Evolutionary conservation across 1,140 invertebrate species (phyloP), one percentile per base, ranked within the genome.

Genomic region (Aporrectodea caliginosa): DNA sequence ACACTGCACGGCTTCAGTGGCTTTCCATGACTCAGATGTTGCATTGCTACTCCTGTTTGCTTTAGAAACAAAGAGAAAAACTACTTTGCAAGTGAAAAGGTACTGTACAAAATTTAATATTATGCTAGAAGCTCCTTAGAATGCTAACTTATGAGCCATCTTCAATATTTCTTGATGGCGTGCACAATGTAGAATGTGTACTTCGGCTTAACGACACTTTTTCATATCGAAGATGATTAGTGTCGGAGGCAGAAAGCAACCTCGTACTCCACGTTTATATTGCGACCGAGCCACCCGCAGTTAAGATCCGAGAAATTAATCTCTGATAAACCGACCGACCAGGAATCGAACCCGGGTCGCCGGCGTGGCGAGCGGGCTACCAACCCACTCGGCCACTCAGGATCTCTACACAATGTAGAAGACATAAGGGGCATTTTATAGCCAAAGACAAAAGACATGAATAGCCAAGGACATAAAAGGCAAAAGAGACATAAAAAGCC

Each of bases 11-110:
- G 73, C 71, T 29, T 32, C 58, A 31, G 75, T 68, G 29, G 71
- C 34, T 2, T 74, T 74, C 78, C 78, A 79, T 79, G 30, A 2
- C 27, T 79, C 78, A 58, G 43, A 58, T 58, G 43, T 6, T 58
- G 43, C 6, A 58, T 6, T 6, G 43, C 43, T 58, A 22, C 43
- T 22, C 22, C 22, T 58, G 43, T 58, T 12, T 12, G 6, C 43
- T 58, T 58, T 58, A 22, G 22, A 58, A 58, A 58, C 22, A 58
- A 58, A 58, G 22, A 12, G 43, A 6, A 58, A 58, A 22, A 58
- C 6, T 58, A 58, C 6, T 58, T 58, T 58, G 6, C 22, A 58
- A 22, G 22, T 12, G 6, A 58, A 12, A 58, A 58, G 43, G 6
- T 58, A 12, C 43, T n/a, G n/a, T n/a, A n/a, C n/a, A n/a, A 58